Evolutionary conservation across 2,797 vertebrate genomes (phyloP).

Genomic region (Scleropages formosus): DNA sequence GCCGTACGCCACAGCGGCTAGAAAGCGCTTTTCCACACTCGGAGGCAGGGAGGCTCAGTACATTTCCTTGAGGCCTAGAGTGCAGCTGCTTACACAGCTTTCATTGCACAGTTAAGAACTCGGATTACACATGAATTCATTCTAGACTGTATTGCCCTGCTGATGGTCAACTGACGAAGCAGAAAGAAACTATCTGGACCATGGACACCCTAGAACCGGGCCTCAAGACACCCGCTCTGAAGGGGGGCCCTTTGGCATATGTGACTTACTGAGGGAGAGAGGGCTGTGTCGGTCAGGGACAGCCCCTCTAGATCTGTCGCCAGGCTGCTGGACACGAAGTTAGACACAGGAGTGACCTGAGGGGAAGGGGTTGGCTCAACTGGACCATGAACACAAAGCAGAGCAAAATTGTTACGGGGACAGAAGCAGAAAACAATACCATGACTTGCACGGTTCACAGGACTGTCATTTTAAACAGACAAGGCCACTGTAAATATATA

Average conservation of each 20-base stretch:
- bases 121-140: too few relatives aligned
- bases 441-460: not conserved
- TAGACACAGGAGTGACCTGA: slow-evolving; percentile 76
- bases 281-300: slow-evolving; percentile 78
- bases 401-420: slow-evolving; percentile 5
- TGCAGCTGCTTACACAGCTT: too few relatives aligned
- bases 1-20: too few relatives aligned
- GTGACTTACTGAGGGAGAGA: slow-evolving; percentile 78
- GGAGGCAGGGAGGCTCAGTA: not conserved
- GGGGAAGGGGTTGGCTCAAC: slow-evolving; percentile 74
- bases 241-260: not conserved
- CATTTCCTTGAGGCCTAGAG: not conserved
- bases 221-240: too few relatives aligned
- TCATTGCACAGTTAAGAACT: too few relatives aligned
- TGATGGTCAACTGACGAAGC: too few relatives aligned
- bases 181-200: too few relatives aligned
- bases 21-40: not conserved
- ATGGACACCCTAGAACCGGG: too few relatives aligned
- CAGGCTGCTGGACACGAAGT: slow-evolving; percentile 81
- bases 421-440: not conserved
- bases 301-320: slow-evolving; percentile 90
- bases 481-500: not conserved
- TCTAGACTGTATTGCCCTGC: too few relatives aligned
- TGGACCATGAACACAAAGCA: slow-evolving; percentile 33
- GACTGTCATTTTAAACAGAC: not conserved